Percentiles rank a stretch among this genome's conserved stretches.
Conservation (phyloP, 2,113 vertebrate species). For the Montifringilla adamsi region DNA sequence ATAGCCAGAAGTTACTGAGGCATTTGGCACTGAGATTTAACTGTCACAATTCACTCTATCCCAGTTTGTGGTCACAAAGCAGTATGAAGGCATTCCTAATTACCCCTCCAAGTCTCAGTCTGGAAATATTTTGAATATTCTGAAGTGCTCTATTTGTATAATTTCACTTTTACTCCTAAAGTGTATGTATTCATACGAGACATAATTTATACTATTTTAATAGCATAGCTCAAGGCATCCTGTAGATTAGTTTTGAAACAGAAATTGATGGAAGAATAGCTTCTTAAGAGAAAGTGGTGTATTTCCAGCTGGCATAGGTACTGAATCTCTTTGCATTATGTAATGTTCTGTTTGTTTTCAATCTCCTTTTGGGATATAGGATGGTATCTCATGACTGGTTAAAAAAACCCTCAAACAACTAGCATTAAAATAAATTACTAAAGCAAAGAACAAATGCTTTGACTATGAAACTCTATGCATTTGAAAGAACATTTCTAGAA, state of each 20-base stretch:
- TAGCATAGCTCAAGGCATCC: not conserved
- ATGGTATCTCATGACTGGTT: not conserved
- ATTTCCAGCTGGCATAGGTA: not conserved
- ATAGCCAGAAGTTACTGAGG: not conserved
- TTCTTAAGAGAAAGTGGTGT: not conserved
- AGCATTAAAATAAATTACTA: not conserved
- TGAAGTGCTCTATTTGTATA: not conserved
- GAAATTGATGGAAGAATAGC: not conserved
- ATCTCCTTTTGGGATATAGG: not conserved
- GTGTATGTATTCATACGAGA: not conserved
- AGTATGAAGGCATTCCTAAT: not conserved
- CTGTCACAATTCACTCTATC: not conserved
- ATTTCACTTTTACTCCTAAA: not conserved
- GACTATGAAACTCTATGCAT: not conserved
- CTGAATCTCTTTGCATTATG: not conserved
- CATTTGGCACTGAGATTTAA: not conserved
- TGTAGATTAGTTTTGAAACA: not conserved
- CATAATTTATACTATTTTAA: not conserved
- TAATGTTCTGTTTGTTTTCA: not conserved
- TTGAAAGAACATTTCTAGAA: not conserved
- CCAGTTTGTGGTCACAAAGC: not conserved
- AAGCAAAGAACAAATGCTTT: not conserved
- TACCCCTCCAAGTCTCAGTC: not conserved
- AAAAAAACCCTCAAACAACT: not conserved
- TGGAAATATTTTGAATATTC: not conserved